Evolutionary conservation across 2,113 vertebrate species (phyloP).

Genomic region (Mustelus asterias): DNA sequence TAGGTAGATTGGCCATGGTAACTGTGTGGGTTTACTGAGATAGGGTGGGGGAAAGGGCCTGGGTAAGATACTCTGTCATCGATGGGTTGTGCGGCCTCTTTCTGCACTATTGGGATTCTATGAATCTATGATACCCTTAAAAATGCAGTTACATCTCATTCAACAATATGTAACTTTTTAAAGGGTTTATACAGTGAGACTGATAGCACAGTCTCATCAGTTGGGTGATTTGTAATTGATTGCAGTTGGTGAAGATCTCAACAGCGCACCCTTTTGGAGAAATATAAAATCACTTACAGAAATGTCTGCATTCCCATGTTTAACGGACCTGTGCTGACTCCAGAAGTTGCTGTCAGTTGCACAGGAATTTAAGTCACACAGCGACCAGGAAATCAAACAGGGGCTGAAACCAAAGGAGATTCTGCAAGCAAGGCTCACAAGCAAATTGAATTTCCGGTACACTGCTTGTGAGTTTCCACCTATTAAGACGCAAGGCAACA

Average conservation of each 20-base stretch:
- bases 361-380: neutral
- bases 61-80: no score
- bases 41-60: no score
- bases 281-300: neutral
- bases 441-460: neutral
- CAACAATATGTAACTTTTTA: neutral
- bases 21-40: no score
- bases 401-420: neutral
- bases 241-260: neutral
- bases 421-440: neutral
- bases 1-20: no score
- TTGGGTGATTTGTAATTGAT: neutral
- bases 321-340: neutral
- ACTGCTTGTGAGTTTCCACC: neutral
- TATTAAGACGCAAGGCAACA: neutral
- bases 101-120: no score
- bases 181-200: neutral
- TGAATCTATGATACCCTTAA: neutral
- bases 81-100: no score
- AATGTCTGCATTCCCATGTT: neutral
- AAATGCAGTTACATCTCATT: neutral
- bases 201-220: no score
- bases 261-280: neutral
- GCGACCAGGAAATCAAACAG: neutral
- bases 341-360: neutral